A percentile compares a stretch with the other conserved stretches of the same genome.
phyloP scores from a whole-genome alignment of 2,113 vertebrate species.

The Mus spicilegus region DNA sequence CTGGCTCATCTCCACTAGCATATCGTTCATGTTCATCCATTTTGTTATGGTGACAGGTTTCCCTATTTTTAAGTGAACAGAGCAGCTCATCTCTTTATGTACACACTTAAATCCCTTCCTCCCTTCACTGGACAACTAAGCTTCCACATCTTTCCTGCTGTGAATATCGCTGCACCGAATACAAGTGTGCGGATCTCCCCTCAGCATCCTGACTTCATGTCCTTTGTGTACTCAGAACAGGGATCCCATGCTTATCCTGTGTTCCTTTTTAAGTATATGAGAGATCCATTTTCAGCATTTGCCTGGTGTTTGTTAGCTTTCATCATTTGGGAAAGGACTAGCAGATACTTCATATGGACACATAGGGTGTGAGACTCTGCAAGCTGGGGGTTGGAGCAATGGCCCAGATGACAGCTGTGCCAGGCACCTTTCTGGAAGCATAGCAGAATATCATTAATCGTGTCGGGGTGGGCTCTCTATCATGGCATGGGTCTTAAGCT shows the following conservation, averaged over 20 bases:
- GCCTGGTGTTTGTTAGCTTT: not conserved
- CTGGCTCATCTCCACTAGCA: not conserved
- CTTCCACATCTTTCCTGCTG: not conserved
- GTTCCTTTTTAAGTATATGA: not conserved
- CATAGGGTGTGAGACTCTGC: not conserved
- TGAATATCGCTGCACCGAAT: not conserved
- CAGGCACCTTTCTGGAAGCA: too few species aligned
- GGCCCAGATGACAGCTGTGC: not conserved
- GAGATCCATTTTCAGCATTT: not conserved
- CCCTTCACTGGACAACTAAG: not conserved
- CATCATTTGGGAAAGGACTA: not conserved
- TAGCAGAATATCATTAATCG: too few species aligned
- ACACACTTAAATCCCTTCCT: not conserved
- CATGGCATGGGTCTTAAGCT: too few species aligned
- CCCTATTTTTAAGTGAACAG: not conserved
- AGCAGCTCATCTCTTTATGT: too few species aligned
- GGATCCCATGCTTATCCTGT: not conserved
- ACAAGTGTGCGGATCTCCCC: too few species aligned
- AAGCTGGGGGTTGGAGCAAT: too few species aligned
- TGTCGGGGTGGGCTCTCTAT: too few species aligned
- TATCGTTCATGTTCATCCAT: not conserved
- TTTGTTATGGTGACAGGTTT: not conserved
- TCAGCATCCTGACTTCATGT: not conserved
- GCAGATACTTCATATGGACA: not conserved
- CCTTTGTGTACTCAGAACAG: not conserved